A percentile compares a stretch with the other conserved stretches of the same genome.
Evolutionary conservation across 2,888 invertebrate species (phyloP).

Genomic region (Mythimna loreyi): DNA sequence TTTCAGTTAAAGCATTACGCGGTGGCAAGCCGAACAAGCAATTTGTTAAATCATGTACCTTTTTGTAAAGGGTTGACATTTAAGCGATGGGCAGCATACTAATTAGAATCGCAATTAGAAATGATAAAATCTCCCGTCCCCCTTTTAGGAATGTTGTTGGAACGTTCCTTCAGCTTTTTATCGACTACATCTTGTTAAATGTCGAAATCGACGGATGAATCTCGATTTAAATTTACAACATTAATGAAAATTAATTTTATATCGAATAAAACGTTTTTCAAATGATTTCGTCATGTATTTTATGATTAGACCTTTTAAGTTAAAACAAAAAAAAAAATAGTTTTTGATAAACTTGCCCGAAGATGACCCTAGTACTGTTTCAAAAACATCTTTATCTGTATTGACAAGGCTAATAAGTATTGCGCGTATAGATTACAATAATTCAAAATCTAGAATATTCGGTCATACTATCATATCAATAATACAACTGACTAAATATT

Average conservation of each 20-base stretch:
- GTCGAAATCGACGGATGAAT: conserved; percentile 45
- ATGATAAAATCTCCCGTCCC: conserved; percentile 70
- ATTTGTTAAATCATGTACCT: conserved; percentile 66
- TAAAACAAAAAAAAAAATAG: conserved; percentile 20
- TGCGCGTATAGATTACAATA: conserved; percentile 42
- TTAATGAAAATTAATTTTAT: conserved; percentile 32
- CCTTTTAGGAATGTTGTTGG: conserved; percentile 65
- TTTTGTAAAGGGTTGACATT: conserved; percentile 69
- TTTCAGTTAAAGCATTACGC: conserved; percentile 50
- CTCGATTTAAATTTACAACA: conserved; percentile 37
- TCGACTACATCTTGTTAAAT: conserved; percentile 47
- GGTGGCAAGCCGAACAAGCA: conserved; percentile 53
- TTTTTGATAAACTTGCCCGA: conserved; percentile 44
- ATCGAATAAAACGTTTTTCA: conserved; percentile 11
- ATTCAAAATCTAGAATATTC: conserved; percentile 49
- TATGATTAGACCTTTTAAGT: conserved; percentile 22
- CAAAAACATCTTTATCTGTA: conserved; percentile 56
- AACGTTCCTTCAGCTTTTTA: conserved; percentile 53
- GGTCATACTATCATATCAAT: conserved; percentile 8
- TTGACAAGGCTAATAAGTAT: conserved; percentile 45
- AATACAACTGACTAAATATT: too few relatives aligned
- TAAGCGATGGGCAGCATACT: conserved; percentile 69
- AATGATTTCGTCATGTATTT: conserved; percentile 14
- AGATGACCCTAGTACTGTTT: conserved; percentile 52
- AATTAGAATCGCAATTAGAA: conserved; percentile 75